Base-by-base conservation (phyloP, 1,140 invertebrate species). In the Centruroides sculpturatus region DNA sequence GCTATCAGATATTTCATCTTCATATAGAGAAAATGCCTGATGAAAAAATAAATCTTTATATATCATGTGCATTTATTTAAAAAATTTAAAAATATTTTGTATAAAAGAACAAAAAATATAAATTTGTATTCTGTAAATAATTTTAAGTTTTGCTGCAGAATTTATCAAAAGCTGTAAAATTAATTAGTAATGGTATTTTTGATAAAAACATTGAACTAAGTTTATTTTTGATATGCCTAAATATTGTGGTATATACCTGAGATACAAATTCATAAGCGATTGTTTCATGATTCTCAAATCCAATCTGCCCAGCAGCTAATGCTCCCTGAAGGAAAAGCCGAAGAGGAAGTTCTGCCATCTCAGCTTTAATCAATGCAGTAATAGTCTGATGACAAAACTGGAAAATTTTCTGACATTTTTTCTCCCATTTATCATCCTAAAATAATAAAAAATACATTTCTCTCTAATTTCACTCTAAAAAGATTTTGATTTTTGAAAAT, bases 201-300 rank as follows among this genome's bases (percentile, higher is more conserved):
- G 23, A 23, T 2, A 23, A 23, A 23, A 23, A 23, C 2, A 23
- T 2, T 23, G 23, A 23, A 23, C 23, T 23, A 23, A 23, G 23
- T 23, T 23, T 23, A 23, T 23, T 23, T 23, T 23, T 23, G 23
- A 23, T 23, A 23, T 23, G 23, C 23, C 23, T 23, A 23, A 23
- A 23, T 23, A 23, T 23, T 1, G 23, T 23, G 23, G 23, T 23
- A 59, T 66, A 68, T 68, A 85, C 85, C 76, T 98, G 94, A 35
- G 95, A 96, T 71, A 98, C 85, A 71, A 96, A 99, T 74, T 99
- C 96, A 75, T 99, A 99, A 0, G 94, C 92, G 0, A 98, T 86
- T 49, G 92, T 90, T 76, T 98, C 93, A 71, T 92, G 87, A 72
- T 94, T 93, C 65, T 93, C 87, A 74, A 97, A 98, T 5, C 82